These are phyloP conservation scores for Ciconia boyciana DNA, from an alignment of 2,113 vertebrate species.

Conservation along the genomic window DNA sequence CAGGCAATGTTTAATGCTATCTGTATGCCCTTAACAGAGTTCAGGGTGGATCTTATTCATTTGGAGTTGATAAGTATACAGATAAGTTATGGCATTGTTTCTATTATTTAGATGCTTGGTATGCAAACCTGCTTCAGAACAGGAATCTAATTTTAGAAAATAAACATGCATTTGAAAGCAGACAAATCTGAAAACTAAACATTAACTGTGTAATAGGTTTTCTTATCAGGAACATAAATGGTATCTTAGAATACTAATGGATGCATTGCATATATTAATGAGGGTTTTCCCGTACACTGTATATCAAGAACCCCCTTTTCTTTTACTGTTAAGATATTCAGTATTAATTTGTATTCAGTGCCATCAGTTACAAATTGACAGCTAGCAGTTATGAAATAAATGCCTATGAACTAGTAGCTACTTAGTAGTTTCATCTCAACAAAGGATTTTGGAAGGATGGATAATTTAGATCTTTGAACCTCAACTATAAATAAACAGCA, in stretches of 20 bases:
- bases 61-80: neutral
- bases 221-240: slow-evolving; percentile 47
- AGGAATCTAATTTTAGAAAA: slow-evolving; percentile 56
- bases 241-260: slow-evolving; percentile 8
- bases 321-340: slow-evolving; percentile 59
- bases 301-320: slow-evolving; percentile 18
- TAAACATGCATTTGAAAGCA: slow-evolving; percentile 62
- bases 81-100: neutral
- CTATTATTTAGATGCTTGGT: slow-evolving; percentile 30
- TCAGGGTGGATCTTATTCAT: neutral
- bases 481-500: slow-evolving; percentile 57
- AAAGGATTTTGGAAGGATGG: slow-evolving; percentile 47
- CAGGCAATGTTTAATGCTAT: neutral
- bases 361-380: slow-evolving; percentile 52
- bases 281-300: neutral
- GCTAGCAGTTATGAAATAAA: slow-evolving; percentile 63
- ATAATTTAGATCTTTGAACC: slow-evolving; percentile 61
- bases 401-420: slow-evolving; percentile 44
- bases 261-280: slow-evolving; percentile 25
- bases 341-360: slow-evolving; percentile 65
- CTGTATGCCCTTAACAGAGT: neutral
- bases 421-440: slow-evolving; percentile 58
- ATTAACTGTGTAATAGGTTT: slow-evolving; percentile 28
- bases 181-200: slow-evolving; percentile 48
- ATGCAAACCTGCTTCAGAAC: slow-evolving; percentile 28